These are phyloP conservation scores for Callithrix jacchus DNA, from an alignment of 2,113 vertebrate genomes.

Conservation along the genomic window DNA sequence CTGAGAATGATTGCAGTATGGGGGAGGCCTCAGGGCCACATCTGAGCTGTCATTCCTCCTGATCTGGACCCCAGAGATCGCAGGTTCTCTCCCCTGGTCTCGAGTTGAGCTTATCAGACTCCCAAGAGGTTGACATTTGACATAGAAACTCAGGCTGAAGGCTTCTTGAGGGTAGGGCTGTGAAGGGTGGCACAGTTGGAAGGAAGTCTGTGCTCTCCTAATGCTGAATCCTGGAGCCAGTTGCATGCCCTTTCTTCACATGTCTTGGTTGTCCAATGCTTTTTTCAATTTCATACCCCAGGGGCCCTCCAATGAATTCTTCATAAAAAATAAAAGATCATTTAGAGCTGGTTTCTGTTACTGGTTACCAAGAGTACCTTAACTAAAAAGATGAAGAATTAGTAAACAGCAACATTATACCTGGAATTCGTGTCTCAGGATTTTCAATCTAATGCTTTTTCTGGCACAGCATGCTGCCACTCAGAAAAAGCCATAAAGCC, in stretches of 20 bases:
- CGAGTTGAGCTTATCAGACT: not conserved
- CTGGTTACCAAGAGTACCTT: not conserved
- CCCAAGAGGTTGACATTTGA: not conserved
- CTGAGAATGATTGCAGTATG: not conserved
- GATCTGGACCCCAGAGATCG: not conserved
- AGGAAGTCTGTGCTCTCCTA: not conserved
- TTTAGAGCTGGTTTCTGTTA: not conserved
- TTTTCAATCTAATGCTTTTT: not conserved
- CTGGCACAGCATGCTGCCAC: not conserved
- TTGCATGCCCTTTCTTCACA: not conserved
- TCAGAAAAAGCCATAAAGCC: slow-evolving; percentile 2
- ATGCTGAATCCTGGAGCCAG: not conserved
- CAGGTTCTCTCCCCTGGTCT: not conserved
- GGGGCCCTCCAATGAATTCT: not conserved
- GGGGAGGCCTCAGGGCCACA: no score
- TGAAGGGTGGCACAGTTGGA: not conserved
- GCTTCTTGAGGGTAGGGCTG: not conserved
- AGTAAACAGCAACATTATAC: not conserved
- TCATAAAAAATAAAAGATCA: not conserved
- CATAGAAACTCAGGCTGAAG: not conserved
- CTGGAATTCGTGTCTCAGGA: not conserved
- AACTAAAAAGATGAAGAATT: not conserved
- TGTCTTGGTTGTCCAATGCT: not conserved
- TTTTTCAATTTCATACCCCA: not conserved
- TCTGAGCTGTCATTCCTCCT: not conserved